Percentiles rank a stretch among this genome's conserved stretches.
These are phyloP conservation scores for Melospiza georgiana DNA, from an alignment of 2,113 vertebrate genomes.

Conservation along the genomic window DNA sequence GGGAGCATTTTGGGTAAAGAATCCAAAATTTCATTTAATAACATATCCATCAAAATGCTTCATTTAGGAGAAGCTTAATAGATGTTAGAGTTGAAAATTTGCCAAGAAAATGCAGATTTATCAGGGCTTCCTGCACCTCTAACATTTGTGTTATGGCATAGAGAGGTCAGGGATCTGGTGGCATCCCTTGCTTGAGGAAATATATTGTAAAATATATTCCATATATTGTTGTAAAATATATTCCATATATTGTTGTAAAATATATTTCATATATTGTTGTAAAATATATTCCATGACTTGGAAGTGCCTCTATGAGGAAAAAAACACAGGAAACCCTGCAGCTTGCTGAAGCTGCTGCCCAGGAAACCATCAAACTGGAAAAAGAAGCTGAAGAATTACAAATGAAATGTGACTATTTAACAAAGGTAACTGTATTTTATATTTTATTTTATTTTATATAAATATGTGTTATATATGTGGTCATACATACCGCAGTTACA, in stretches of 20 bases:
- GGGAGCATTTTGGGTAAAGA: not conserved
- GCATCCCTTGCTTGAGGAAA: not conserved
- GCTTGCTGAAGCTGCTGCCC: conserved; percentile 29
- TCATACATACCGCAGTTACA: not conserved
- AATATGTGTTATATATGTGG: not conserved
- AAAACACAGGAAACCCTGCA: conserved; percentile 72
- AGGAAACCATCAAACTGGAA: conserved; percentile 56
- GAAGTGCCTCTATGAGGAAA: conserved; percentile 70
- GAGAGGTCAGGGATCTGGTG: not conserved
- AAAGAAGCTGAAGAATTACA: conserved; percentile 69
- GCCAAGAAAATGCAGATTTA: not conserved
- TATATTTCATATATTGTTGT: conserved; percentile 38
- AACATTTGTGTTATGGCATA: not conserved
- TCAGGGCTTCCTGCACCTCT: not conserved
- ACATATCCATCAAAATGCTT: not conserved
- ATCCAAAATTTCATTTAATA: not conserved
- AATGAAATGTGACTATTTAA: conserved; percentile 70
- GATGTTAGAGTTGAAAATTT: not conserved
- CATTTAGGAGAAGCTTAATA: not conserved
- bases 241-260: no score
- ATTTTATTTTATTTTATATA: not conserved
- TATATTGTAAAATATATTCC: conserved; percentile 21
- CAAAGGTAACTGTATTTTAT: conserved; percentile 64
- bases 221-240: not conserved
- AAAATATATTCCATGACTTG: conserved; percentile 67